phyloP scores from a whole-genome alignment of 1,140 invertebrate species.

The Chionoecetes opilio region DNA sequence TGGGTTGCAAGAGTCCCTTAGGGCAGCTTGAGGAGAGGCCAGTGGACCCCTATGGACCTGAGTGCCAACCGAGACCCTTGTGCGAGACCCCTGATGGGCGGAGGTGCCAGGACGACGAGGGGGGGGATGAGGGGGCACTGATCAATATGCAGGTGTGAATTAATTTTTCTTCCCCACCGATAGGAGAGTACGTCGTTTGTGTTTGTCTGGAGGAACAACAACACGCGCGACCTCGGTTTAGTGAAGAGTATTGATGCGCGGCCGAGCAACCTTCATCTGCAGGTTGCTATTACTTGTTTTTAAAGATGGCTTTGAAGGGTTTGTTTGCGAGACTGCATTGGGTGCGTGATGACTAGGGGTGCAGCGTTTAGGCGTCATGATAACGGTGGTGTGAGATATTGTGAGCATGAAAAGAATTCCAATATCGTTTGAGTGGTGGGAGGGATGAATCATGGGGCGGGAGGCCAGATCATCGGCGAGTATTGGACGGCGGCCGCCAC shows the following conservation, averaged over 20 bases:
- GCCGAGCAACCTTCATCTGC: neutral
- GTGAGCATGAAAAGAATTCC: slow-evolving; percentile 44
- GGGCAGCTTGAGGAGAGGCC: neutral
- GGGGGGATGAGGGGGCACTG: neutral
- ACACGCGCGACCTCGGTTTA: slow-evolving; percentile 38
- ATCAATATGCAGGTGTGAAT: slow-evolving; percentile 62
- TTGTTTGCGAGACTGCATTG: neutral
- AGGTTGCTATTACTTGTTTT: neutral
- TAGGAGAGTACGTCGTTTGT: slow-evolving; percentile 49
- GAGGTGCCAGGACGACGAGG: neutral
- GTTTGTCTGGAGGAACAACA: slow-evolving; percentile 32
- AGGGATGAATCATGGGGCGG: slow-evolving; percentile 17
- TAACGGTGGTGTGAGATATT: neutral
- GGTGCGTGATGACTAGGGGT: neutral
- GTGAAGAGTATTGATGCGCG: neutral
- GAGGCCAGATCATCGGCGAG: neutral
- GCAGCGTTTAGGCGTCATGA: neutral
- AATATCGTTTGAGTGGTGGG: slow-evolving; percentile 52
- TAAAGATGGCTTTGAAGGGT: neutral
- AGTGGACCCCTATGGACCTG: neutral
- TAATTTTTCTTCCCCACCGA: slow-evolving; percentile 61
- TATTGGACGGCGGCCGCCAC: neutral
- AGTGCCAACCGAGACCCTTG: neutral
- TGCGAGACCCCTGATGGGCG: neutral
- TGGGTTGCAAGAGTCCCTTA: neutral